Evolutionary conservation across 53 echinoderm and acorn worm species (phyloP).

Genomic region (Apostichopus leukothele): DNA sequence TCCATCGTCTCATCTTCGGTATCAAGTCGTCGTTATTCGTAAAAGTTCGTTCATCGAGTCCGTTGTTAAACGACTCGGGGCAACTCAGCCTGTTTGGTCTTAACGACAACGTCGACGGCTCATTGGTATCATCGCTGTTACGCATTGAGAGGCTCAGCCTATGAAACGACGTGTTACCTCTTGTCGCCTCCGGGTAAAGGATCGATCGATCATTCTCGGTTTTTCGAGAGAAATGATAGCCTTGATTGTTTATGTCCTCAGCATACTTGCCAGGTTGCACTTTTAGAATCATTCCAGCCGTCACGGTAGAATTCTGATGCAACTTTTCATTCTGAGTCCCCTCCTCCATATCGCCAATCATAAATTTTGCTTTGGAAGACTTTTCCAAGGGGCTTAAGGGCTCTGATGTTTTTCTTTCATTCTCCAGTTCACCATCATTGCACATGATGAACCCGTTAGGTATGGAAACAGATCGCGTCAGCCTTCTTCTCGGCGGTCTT

Average conservation of each 20-base stretch:
- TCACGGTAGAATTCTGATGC: conserved; percentile 11
- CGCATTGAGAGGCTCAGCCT: not conserved
- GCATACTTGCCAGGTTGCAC: conserved; percentile 27
- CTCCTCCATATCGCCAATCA: conserved; percentile 23
- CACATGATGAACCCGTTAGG: conserved; percentile 15
- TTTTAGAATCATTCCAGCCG: conserved; percentile 40
- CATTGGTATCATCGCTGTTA: not conserved
- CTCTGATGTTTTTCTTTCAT: not conserved
- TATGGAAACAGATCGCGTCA: conserved; percentile 5
- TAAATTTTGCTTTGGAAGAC: conserved; percentile 17
- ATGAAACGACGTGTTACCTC: not conserved
- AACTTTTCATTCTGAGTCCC: not conserved
- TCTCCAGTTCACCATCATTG: conserved; percentile 1
- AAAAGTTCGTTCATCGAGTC: not conserved
- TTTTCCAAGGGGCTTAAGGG: conserved; percentile 27
- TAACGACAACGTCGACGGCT: not conserved
- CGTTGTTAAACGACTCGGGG: not conserved
- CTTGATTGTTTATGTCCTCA: conserved; percentile 26
- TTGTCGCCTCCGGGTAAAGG: conserved; percentile 29
- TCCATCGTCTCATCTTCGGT: conserved; percentile 9
- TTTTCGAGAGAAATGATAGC: conserved; percentile 14
- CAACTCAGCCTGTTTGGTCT: conserved; percentile 11
- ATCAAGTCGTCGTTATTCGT: not conserved
- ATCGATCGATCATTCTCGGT: conserved; percentile 30
- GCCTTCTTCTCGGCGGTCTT: not conserved